Conservation (phyloP, 2,888 invertebrate genomes). For the Parnassius mnemosyne region DNA sequence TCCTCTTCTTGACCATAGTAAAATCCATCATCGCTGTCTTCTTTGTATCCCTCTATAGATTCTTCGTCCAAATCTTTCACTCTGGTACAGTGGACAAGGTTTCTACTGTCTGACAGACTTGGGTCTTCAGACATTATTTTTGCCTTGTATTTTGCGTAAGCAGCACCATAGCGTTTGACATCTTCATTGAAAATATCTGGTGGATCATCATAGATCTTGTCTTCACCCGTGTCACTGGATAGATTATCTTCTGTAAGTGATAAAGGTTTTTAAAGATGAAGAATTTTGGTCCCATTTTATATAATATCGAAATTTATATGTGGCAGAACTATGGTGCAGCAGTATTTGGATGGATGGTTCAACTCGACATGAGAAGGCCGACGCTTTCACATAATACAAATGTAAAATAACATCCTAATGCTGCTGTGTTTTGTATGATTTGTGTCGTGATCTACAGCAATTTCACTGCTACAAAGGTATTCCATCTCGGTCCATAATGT, state of each 20-base stretch:
- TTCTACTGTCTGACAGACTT: slow-evolving; percentile 39
- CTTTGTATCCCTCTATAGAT: slow-evolving; percentile 52
- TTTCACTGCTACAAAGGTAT: too few relatives aligned
- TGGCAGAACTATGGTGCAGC: too few relatives aligned
- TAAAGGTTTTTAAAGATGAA: neutral
- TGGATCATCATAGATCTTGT: slow-evolving; percentile 62
- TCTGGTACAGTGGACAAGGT: slow-evolving; percentile 46
- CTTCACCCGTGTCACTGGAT: slow-evolving; percentile 73
- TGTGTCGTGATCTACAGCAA: too few relatives aligned
- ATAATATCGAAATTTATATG: too few relatives aligned
- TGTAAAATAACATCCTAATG: too few relatives aligned
- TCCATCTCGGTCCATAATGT: too few relatives aligned
- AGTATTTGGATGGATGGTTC: too few relatives aligned
- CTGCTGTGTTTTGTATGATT: too few relatives aligned
- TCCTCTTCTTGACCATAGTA: slow-evolving; percentile 72
- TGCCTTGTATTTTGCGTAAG: slow-evolving; percentile 85
- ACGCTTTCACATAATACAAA: too few relatives aligned
- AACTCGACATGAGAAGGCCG: too few relatives aligned
- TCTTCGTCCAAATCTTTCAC: slow-evolving; percentile 49
- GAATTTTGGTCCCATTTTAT: too few relatives aligned
- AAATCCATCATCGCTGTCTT: slow-evolving; percentile 69
- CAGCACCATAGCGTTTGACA: slow-evolving; percentile 81
- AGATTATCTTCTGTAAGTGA: slow-evolving; percentile 60
- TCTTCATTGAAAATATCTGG: slow-evolving; percentile 68
- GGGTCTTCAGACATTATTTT: slow-evolving; percentile 56